Percentiles rank a stretch among this genome's conserved stretches.
Evolutionary conservation across 2,888 invertebrate species (phyloP).

Genomic region (Tenthredo notha): DNA sequence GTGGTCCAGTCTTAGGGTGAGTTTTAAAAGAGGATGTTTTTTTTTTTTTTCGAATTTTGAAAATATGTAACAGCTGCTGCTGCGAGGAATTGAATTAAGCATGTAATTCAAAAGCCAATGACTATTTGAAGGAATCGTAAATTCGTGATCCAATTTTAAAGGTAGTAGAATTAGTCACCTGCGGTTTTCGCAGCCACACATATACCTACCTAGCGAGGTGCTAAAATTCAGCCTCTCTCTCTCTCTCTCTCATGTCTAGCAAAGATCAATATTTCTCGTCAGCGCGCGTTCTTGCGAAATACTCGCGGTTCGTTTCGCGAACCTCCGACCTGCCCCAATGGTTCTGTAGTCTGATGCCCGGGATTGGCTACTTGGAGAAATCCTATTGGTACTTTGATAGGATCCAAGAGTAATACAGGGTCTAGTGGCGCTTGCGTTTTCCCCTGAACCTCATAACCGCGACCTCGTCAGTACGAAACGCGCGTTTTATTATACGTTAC

Average conservation of each 20-base stretch:
- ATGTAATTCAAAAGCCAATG: too few species aligned
- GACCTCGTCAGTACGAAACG: not conserved
- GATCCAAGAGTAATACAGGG: slow-evolving; percentile 7
- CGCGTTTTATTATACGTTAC: not conserved
- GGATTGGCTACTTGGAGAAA: not conserved
- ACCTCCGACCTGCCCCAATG: slow-evolving; percentile 43
- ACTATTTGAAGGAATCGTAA: too few species aligned
- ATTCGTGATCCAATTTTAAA: not conserved
- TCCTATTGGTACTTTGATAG: not conserved
- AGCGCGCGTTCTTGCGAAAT: not conserved
- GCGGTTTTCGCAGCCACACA: not conserved
- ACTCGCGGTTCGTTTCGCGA: not conserved
- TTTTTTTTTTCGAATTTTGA: too few species aligned
- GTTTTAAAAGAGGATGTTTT: slow-evolving; percentile 53
- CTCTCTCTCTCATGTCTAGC: not conserved
- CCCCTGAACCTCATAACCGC: not conserved
- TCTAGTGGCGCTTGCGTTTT: not conserved
- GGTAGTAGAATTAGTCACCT: not conserved
- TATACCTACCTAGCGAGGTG: not conserved
- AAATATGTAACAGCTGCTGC: too few species aligned
- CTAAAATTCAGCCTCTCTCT: not conserved
- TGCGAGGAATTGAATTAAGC: too few species aligned
- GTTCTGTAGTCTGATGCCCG: not conserved
- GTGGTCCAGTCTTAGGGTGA: slow-evolving; percentile 84
- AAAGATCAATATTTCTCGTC: slow-evolving; percentile 32